These are phyloP conservation scores for Osmerus mordax DNA, from an alignment of 2,113 vertebrate species.

Conservation along the genomic window DNA sequence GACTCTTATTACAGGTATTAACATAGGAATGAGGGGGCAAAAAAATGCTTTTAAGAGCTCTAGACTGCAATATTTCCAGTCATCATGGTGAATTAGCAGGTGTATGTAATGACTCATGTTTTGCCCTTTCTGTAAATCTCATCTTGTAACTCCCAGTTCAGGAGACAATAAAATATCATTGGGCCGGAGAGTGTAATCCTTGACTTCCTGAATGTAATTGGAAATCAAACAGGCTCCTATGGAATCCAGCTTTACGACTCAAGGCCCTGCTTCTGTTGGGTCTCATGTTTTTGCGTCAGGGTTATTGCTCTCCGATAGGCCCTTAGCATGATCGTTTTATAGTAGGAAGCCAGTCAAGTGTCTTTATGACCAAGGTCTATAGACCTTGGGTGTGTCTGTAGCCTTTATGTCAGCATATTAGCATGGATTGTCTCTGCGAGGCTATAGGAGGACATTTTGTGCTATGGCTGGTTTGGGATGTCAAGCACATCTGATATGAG, in stretches of 20 bases:
- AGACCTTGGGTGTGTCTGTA: slow-evolving; percentile 19
- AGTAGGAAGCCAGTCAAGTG: slow-evolving; percentile 49
- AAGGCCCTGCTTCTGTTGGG: slow-evolving; percentile 34
- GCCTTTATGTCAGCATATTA: slow-evolving; percentile 13
- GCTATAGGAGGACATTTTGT: slow-evolving; percentile 16
- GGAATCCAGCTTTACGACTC: slow-evolving; percentile 50
- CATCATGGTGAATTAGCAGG: no score
- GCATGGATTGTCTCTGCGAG: not conserved
- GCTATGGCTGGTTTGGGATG: slow-evolving; percentile 9
- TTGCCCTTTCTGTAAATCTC: slow-evolving; percentile 2
- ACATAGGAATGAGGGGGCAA: no score
- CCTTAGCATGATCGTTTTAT: slow-evolving; percentile 43
- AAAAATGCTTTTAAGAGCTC: no score
- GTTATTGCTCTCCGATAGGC: slow-evolving; percentile 48
- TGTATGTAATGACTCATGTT: no score
- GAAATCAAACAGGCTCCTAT: slow-evolving; percentile 47
- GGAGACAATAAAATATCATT: slow-evolving; percentile 60
- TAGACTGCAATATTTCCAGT: no score
- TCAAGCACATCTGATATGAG: not conserved
- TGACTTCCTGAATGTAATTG: slow-evolving; percentile 60
- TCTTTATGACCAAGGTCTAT: slow-evolving; percentile 43
- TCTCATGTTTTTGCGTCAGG: slow-evolving; percentile 4
- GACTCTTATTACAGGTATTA: no score
- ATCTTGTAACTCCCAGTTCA: slow-evolving; percentile 55
- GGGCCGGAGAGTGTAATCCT: slow-evolving; percentile 50